Base-by-base conservation (phyloP, 2,888 invertebrate species). In the Calliopum simillimum region DNA sequence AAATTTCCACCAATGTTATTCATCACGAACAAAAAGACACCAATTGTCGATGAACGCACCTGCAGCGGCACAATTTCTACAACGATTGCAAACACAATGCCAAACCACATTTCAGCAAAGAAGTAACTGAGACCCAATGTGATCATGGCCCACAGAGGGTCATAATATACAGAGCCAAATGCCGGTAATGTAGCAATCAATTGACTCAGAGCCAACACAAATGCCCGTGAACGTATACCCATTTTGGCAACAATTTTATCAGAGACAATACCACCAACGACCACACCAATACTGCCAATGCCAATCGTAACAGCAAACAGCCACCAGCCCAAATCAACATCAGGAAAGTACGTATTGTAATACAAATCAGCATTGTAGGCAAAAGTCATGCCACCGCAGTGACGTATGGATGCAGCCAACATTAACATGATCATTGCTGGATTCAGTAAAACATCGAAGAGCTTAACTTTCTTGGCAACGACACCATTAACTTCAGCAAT, bases 31-130 rank as follows among this genome's bases (percentile, higher is more conserved):
- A 96, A 88, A 83, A 96, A 96, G 44, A 95, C 90, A 0, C 95
- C 96, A 14, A 96, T 91, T 0, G 94, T 93, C 49, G 95, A 94
- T 4, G 95, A 95, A 59, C 96, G 89, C 14, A 95, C 90, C 6
- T 91, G 90, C 59, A 94, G 81, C 0, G 95, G 95, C 1, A 96
- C 95, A 73, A 96, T 93, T 87, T 96, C 96, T 1, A 96, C 95
- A 3, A 96, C 88, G 80, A 96, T 93, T 3, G 96, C 95, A 85
- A 96, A 96, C 4, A 96, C 91, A 74, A 96, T 95, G 62, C 96
- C 96, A 85, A 96, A 96, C 96, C 96, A 96, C 95, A 95, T 96
- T 87, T 96, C 96, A 79, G 96, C 95, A 79, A 95, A 95, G 87
- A 96, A 93, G 83, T 95, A 96, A 1, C 95, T 95, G 72, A 94